phyloP scores from a whole-genome alignment of 2,888 invertebrate species.

The Zelleria hepariella region DNA sequence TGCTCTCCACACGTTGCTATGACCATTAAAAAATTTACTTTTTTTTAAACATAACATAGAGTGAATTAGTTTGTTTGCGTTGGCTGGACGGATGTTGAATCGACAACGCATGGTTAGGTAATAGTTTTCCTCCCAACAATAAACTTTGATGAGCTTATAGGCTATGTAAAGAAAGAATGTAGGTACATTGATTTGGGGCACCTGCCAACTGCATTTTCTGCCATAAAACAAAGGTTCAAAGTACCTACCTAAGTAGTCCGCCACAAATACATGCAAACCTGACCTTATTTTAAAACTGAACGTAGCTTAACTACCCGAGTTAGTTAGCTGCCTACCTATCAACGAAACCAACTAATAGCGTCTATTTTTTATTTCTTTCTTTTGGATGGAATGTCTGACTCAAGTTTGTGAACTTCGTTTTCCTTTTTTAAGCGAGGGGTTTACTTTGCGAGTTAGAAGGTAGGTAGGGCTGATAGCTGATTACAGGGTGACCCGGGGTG shows the following conservation, averaged over 20 bases:
- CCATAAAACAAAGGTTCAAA: no score
- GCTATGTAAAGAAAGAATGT: no score
- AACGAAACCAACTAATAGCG: neutral
- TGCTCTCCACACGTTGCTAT: no score
- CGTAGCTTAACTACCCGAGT: neutral
- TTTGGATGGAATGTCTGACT: neutral
- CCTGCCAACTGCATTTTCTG: no score
- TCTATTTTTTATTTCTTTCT: neutral
- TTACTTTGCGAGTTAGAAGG: neutral
- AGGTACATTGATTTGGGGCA: no score
- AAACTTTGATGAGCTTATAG: no score
- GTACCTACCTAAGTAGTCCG: neutral
- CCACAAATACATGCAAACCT: neutral
- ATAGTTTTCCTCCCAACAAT: no score
- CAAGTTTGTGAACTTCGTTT: neutral
- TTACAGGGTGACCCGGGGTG: neutral
- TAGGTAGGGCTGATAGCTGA: neutral
- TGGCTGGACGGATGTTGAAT: no score
- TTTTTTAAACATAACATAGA: no score
- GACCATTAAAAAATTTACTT: no score
- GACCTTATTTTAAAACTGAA: neutral
- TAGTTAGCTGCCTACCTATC: neutral
- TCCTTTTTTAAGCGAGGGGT: neutral
- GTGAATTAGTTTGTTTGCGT: no score
- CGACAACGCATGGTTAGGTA: no score